Conservation (phyloP, 1,140 invertebrate genomes). For the Solenopsis invicta region DNA sequence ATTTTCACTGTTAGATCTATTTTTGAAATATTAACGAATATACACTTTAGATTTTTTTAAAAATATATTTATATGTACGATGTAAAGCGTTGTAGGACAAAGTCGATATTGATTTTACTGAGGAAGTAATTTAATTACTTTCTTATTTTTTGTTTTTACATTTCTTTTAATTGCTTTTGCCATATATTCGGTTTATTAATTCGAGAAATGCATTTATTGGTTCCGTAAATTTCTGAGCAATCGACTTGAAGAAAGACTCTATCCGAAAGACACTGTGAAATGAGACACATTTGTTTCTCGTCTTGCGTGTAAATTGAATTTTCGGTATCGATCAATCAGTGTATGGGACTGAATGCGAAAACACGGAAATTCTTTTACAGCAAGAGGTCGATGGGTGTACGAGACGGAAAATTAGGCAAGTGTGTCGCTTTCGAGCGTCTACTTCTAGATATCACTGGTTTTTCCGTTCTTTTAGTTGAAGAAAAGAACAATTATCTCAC, state of each 20-base stretch:
- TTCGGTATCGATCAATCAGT: neutral
- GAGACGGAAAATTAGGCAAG: constrained; percentile 80
- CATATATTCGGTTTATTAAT: neutral
- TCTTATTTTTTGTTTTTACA: neutral
- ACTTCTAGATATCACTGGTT: constrained; percentile 52
- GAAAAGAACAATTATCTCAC: constrained; percentile 11
- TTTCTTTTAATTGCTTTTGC: neutral
- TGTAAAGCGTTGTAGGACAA: neutral
- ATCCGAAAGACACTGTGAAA: neutral
- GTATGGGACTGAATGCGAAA: constrained; percentile 45
- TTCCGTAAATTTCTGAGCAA: neutral
- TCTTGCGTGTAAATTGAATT: neutral
- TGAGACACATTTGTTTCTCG: neutral
- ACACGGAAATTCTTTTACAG: constrained; percentile 49
- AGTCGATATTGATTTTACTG: neutral
- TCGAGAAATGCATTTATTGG: neutral
- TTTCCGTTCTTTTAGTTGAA: constrained; percentile 44
- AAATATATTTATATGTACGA: neutral
- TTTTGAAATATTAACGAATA: neutral
- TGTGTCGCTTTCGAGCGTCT: constrained; percentile 80
- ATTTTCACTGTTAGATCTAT: neutral
- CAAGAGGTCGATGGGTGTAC: constrained; percentile 27
- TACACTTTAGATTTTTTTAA: neutral
- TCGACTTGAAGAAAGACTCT: neutral
- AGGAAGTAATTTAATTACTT: neutral